Evolutionary conservation across 2,797 vertebrate species (phyloP), one percentile per base, ranked within the genome.

Genomic region (Melanotaenia parkinsoni): DNA sequence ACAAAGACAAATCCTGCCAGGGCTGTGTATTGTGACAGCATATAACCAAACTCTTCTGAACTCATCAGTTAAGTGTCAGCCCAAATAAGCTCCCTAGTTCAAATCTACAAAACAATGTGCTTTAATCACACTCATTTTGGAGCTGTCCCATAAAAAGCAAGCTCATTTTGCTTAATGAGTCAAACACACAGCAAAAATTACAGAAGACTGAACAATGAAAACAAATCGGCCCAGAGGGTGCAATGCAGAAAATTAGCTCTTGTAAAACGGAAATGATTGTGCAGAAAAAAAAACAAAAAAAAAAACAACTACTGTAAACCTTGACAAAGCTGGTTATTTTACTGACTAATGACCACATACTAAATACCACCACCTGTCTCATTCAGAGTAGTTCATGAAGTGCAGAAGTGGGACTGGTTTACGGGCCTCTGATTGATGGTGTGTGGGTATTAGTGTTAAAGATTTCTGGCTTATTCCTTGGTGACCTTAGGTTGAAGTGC

Each of bases 181-280:
- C 60, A 72, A 73, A 82, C 53, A 75, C 50, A 61, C 70, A 76
- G 71, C 56, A 72, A 86, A 83, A 88, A 77, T 70, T 71, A 37
- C 70, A 64, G 16, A 75, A 70, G 77, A 72, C 76, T 85, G 58
- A 85, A 81, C 81, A 90, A 79, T 58, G 63, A 82, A 91, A 74
- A 73, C 66, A 84, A 86, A 90, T 77, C 4, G 24, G 79, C 65
- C 88, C 72, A 50, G 6, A 54, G 84, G 82, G 88, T 35, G 66
- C 72, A 35, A 22, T 66, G 74, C 37, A 67, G 80, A 83, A 90
- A 90, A 92, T 72, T 72, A 85, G 88, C 70, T 73, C 68, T 69
- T 85, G 81, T 90, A 90, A 86, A 88, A n/a, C 82, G 85, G 84
- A 90, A 88, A 58, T 71, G 85, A 89, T 89, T 84, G 86, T 79